phyloP scores from a whole-genome alignment of 1,140 invertebrate genomes.

The Zaprionus nigranus region DNA sequence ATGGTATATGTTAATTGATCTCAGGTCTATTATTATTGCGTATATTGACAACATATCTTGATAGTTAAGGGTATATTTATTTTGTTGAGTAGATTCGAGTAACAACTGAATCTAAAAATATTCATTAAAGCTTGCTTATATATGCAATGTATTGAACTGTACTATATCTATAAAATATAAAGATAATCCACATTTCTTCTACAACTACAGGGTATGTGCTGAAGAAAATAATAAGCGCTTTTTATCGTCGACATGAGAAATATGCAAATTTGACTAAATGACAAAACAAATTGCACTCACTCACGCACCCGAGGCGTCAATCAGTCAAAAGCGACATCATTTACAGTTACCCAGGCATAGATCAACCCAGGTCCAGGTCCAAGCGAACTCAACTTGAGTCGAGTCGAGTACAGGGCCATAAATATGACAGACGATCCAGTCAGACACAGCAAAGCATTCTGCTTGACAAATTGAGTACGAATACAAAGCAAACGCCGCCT shows the following conservation, averaged over 20 bases:
- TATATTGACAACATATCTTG: too few species aligned
- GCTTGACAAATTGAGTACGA: constrained; percentile 56
- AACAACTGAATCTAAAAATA: neutral
- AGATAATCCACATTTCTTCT: neutral
- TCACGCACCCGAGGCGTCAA: constrained; percentile 54
- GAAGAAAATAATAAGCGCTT: constrained; percentile 9
- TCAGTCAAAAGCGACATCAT: constrained; percentile 65
- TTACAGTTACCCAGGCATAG: constrained; percentile 47
- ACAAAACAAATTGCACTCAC: constrained; percentile 49
- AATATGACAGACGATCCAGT: constrained; percentile 46
- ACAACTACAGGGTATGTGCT: constrained; percentile 8
- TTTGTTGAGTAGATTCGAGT: neutral
- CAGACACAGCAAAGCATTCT: constrained; percentile 24
- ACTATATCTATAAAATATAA: neutral
- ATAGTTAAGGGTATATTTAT: too few species aligned
- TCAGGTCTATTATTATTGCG: too few species aligned
- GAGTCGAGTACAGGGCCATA: constrained; percentile 26
- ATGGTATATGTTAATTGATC: too few species aligned
- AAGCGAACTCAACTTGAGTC: constrained; percentile 15
- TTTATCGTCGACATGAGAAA: constrained; percentile 7
- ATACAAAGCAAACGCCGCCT: constrained; percentile 48
- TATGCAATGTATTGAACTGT: too few species aligned
- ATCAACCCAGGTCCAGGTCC: constrained; percentile 16
- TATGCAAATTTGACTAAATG: constrained; percentile 57
- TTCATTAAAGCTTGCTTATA: neutral